phyloP scores from a whole-genome alignment of 2,888 invertebrate genomes.

The Salticus scenicus region DNA sequence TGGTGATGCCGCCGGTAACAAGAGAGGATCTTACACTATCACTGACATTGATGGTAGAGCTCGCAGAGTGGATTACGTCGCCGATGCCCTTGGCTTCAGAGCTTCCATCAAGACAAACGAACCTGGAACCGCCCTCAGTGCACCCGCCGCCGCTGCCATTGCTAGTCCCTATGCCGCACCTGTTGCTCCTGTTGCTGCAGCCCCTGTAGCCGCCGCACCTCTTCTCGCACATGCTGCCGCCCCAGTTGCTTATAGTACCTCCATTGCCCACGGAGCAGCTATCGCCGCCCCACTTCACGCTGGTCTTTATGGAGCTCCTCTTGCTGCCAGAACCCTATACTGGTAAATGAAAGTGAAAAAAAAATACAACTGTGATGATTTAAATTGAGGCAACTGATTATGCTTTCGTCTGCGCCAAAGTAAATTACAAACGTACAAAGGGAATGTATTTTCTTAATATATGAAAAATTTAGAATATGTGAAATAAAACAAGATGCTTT shows the following conservation, averaged over 20 bases:
- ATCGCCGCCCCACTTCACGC: neutral
- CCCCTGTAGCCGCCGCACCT: neutral
- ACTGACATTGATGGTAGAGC: slow-evolving; percentile 5
- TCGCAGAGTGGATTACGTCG: slow-evolving; percentile 19
- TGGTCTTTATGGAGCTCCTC: neutral
- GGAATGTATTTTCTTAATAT: too few relatives aligned
- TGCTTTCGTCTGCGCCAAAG: neutral
- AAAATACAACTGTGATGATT: neutral
- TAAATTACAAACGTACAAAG: neutral
- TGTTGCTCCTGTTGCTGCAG: neutral
- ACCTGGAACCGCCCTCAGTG: slow-evolving; percentile 20
- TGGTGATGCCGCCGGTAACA: slow-evolving; percentile 18
- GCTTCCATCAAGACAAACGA: slow-evolving; percentile 26
- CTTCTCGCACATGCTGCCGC: neutral
- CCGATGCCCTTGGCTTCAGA: slow-evolving; percentile 19
- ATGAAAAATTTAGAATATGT: too few relatives aligned
- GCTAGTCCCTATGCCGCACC: slow-evolving; percentile 9
- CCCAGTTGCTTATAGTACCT: neutral
- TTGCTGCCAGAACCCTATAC: neutral
- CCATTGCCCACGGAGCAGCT: neutral
- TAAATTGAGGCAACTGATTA: too few relatives aligned
- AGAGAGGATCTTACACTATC: slow-evolving; percentile 20
- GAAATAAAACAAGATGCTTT: too few relatives aligned
- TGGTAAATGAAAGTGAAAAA: neutral
- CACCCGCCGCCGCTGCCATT: slow-evolving; percentile 4